Percentiles rank a stretch among this genome's conserved stretches.
Evolutionary conservation across 2,113 vertebrate species (phyloP).

Genomic region (Paracanthobrama guichenoti): DNA sequence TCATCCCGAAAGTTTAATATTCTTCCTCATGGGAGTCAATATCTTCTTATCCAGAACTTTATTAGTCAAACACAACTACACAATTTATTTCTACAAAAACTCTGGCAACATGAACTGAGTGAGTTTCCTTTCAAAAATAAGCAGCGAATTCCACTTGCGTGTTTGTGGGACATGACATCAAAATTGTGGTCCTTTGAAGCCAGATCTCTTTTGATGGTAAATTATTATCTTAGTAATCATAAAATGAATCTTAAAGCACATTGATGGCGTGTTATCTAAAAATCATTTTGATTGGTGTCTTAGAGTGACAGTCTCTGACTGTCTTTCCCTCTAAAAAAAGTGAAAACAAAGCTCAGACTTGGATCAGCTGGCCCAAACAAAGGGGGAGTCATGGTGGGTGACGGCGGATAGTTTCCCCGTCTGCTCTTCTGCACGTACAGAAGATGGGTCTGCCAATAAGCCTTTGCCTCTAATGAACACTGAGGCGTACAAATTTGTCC

Average conservation of each 20-base stretch:
- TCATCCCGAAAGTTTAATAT: background rate
- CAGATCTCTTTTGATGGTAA: background rate
- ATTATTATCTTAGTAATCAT: background rate
- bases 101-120: conserved; percentile 23
- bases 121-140: conserved; percentile 48
- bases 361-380: background rate
- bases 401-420: conserved; percentile 43
- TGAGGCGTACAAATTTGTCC: conserved; percentile 65
- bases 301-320: conserved; percentile 42
- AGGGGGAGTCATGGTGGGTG: background rate
- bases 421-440: conserved; percentile 70
- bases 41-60: background rate
- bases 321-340: conserved; percentile 54
- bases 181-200: background rate
- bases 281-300: conserved; percentile 16
- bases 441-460: conserved; percentile 69
- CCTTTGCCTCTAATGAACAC: conserved; percentile 67
- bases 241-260: background rate
- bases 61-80: conserved; percentile 9
- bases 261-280: background rate
- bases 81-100: conserved; percentile 3
- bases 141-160: conserved; percentile 64
- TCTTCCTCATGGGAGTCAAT: background rate
- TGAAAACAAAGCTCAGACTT: conserved; percentile 58
- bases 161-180: background rate